phyloP scores from a whole-genome alignment of 2,113 vertebrate species.

The Cettia cetti region DNA sequence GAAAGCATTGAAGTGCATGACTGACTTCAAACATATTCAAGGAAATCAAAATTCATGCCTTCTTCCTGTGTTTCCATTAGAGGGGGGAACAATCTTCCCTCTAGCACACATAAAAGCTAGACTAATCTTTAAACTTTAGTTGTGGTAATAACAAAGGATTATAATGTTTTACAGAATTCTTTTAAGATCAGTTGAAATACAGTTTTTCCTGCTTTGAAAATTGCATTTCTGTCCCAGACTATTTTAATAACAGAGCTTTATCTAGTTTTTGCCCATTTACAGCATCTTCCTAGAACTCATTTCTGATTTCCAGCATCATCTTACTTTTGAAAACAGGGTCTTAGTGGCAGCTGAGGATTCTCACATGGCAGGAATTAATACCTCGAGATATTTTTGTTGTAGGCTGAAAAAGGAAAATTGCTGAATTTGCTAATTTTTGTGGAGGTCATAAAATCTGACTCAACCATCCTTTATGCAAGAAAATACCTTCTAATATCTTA shows the following conservation, averaged over 20 bases:
- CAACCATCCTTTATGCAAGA: background rate
- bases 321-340: background rate
- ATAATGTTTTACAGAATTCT: background rate
- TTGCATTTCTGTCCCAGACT: background rate
- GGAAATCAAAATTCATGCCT: background rate
- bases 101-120: background rate
- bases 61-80: background rate
- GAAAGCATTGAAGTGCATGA: background rate
- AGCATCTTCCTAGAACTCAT: background rate
- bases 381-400: background rate
- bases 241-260: background rate
- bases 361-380: background rate
- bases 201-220: background rate
- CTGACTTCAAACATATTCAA: background rate
- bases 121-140: background rate
- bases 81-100: background rate
- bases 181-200: background rate
- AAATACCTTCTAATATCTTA: background rate
- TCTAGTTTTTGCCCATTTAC: background rate
- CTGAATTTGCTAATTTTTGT: background rate
- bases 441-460: background rate
- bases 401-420: background rate
- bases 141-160: background rate
- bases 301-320: background rate
- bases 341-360: background rate